phyloP scores from a whole-genome alignment of 2,888 invertebrate genomes.

The Philereme transversata region DNA sequence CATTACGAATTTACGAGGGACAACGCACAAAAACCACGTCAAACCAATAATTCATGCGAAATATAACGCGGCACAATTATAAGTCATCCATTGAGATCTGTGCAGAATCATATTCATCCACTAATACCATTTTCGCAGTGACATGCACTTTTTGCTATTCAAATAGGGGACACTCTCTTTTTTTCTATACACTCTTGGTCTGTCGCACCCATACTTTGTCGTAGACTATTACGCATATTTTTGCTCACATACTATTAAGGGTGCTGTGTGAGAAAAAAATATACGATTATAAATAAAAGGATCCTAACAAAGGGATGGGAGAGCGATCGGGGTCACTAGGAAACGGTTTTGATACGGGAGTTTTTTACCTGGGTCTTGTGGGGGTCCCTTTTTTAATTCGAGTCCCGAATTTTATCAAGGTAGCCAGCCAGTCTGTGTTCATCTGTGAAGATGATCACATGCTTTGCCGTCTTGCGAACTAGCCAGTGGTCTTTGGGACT shows the following conservation, averaged over 20 bases:
- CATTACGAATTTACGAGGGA: constrained; percentile 26
- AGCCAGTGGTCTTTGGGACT: constrained; percentile 66
- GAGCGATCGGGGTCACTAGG: constrained; percentile 84
- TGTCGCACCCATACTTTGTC: constrained; percentile 53
- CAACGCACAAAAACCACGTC: constrained; percentile 66
- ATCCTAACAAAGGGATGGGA: constrained; percentile 79
- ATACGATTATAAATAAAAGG: constrained; percentile 82
- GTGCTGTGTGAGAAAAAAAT: constrained; percentile 82
- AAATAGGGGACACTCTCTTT: constrained; percentile 81
- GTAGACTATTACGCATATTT: constrained; percentile 80
- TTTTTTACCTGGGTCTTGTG: constrained; percentile 79
- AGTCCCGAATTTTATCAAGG: constrained; percentile 69
- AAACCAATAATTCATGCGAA: constrained; percentile 83
- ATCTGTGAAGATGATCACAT: constrained; percentile 83
- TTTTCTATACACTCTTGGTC: constrained; percentile 60
- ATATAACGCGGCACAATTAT: constrained; percentile 80
- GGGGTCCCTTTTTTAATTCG: constrained; percentile 75
- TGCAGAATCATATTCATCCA: constrained; percentile 80
- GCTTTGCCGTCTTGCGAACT: constrained; percentile 68
- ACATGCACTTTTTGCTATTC: constrained; percentile 83
- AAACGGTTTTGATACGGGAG: constrained; percentile 82
- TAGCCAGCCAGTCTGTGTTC: constrained; percentile 83
- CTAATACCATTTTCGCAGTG: constrained; percentile 80
- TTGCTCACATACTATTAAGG: constrained; percentile 80
- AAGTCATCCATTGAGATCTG: constrained; percentile 80